A percentile compares a stretch with the other conserved stretches of the same genome.
phyloP scores from a whole-genome alignment of 1,140 invertebrate species.

The Leptinotarsa texana region DNA sequence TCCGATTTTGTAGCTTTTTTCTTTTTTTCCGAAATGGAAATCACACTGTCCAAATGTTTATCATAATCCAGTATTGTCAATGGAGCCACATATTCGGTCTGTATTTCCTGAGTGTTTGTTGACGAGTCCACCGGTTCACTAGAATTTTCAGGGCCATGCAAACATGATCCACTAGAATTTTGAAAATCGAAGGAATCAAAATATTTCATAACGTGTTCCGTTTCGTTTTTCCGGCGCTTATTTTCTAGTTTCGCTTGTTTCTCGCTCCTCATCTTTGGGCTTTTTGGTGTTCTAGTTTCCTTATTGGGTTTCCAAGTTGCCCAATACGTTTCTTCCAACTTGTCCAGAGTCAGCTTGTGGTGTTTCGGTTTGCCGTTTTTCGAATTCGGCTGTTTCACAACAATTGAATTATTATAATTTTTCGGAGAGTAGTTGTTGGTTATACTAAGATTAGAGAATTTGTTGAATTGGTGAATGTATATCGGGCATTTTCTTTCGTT shows the following conservation, averaged over 20 bases:
- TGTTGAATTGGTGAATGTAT: constrained; percentile 36
- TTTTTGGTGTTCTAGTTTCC: constrained; percentile 4
- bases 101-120: constrained; percentile 37
- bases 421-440: constrained; percentile 27
- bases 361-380: constrained; percentile 19
- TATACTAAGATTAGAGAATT: constrained; percentile 21
- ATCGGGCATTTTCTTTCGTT: constrained; percentile 39
- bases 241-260: constrained; percentile 6
- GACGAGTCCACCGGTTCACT: not conserved
- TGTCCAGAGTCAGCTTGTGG: constrained; percentile 36
- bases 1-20: constrained; percentile 7
- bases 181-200: not conserved
- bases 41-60: no score
- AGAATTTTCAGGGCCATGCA: not conserved
- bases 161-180: not conserved
- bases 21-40: not conserved
- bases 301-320: constrained; percentile 52
- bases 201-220: constrained; percentile 14
- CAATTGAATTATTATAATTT: constrained; percentile 9
- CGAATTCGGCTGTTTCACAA: not conserved
- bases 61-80: not conserved
- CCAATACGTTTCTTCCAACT: constrained; percentile 52
- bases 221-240: not conserved
- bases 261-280: not conserved
- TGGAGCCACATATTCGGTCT: constrained; percentile 28